Percentiles rank a stretch among this genome's conserved stretches.
phyloP scores from a whole-genome alignment of 2,797 vertebrate species.

The Enteromius radiatus region DNA sequence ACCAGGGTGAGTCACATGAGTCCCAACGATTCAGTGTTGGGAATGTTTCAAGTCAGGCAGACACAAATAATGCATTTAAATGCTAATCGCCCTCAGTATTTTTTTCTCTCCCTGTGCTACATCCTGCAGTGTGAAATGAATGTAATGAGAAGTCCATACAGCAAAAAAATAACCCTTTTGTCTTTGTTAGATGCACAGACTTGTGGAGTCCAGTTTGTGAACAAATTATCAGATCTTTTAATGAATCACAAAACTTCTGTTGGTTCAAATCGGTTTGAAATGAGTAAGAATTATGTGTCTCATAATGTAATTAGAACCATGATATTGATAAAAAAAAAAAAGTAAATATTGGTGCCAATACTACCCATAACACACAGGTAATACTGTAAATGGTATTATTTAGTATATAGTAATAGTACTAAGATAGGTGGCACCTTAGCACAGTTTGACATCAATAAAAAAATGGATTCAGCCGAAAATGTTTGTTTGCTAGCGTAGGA shows the following conservation, averaged over 20 bases:
- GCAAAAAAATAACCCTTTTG: background rate
- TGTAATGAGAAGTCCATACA: background rate
- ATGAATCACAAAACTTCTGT: background rate
- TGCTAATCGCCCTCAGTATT: background rate
- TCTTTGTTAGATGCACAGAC: background rate
- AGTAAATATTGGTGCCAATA: background rate
- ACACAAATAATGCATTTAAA: constrained; percentile 59
- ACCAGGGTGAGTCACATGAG: constrained; percentile 84
- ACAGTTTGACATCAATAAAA: background rate
- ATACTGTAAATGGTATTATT: no score
- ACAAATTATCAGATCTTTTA: background rate
- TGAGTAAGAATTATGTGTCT: background rate
- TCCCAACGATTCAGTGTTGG: constrained; percentile 95
- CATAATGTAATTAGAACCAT: background rate
- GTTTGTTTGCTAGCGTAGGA: background rate
- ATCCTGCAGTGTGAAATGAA: background rate
- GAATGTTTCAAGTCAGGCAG: constrained; percentile 92
- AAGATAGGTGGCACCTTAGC: background rate
- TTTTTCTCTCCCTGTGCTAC: background rate
- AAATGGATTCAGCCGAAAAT: background rate
- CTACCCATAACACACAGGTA: background rate
- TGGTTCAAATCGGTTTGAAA: background rate
- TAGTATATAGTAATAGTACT: no score
- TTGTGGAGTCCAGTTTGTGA: background rate
- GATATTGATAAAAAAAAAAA: background rate